Evolutionary conservation across 2,797 vertebrate species (phyloP).

Genomic region (Catostomus latipinnis): DNA sequence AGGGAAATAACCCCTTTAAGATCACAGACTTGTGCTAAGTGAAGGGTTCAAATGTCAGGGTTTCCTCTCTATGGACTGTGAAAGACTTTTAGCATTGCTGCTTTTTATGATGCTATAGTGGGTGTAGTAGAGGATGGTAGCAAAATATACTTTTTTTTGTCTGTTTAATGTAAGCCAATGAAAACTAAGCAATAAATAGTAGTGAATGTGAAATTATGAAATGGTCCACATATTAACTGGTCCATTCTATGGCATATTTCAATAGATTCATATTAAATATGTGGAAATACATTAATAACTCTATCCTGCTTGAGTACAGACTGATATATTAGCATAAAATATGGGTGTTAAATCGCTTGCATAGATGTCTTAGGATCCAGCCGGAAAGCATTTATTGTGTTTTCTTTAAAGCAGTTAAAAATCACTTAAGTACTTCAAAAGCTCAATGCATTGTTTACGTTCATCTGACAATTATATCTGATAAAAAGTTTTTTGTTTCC

Average conservation of each 20-base stretch:
- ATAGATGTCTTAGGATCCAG: conserved; percentile 6
- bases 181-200: too few relatives aligned
- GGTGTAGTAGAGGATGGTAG: too few relatives aligned
- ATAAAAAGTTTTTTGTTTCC: conserved; percentile 9
- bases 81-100: background rate
- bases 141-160: too few relatives aligned
- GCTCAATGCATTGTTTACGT: conserved; percentile 29
- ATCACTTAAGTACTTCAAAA: conserved; percentile 59
- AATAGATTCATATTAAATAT: background rate
- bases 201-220: background rate
- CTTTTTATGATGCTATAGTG: background rate
- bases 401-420: conserved; percentile 5
- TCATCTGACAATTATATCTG: conserved; percentile 19
- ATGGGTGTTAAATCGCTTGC: background rate
- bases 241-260: too few relatives aligned
- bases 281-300: background rate
- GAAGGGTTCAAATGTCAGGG: background rate
- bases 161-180: too few relatives aligned
- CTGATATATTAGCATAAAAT: background rate
- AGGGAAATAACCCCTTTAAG: background rate
- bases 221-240: background rate
- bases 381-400: background rate
- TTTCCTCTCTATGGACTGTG: background rate
- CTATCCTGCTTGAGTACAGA: background rate
- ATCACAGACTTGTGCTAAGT: background rate